Percentiles rank a stretch among this genome's conserved stretches.
phyloP scores from a whole-genome alignment of 2,113 vertebrate genomes.

The Salvelinus fontinalis region DNA sequence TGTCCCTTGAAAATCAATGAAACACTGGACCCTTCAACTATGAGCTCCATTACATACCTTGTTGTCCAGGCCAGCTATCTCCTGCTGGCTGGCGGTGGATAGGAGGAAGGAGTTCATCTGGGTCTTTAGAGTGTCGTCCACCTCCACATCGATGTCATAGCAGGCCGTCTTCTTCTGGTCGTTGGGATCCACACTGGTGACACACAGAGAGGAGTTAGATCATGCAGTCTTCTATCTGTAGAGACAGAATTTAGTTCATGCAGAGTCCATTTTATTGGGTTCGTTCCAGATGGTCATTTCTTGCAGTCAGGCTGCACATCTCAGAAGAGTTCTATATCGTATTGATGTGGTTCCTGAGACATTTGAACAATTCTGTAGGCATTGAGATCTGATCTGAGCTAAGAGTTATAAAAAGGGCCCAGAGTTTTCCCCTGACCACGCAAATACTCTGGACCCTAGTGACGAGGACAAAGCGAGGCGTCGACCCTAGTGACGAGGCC shows the following conservation, averaged over 20 bases:
- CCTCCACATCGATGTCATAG: constrained; percentile 99
- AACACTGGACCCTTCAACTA: neutral
- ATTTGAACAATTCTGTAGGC: neutral
- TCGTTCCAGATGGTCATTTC: too few relatives aligned
- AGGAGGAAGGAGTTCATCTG: constrained; percentile 99
- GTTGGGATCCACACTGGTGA: constrained; percentile 90
- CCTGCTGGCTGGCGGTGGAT: constrained; percentile 97
- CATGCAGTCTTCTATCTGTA: constrained; percentile 96
- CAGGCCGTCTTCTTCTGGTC: constrained; percentile 99
- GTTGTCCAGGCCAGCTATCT: constrained; percentile 96
- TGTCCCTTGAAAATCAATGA: too few relatives aligned
- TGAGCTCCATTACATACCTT: constrained; percentile 92
- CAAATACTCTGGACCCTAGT: too few relatives aligned
- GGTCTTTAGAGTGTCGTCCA: constrained; percentile 97
- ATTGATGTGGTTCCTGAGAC: too few relatives aligned
- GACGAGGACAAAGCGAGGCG: too few relatives aligned
- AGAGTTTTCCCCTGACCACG: too few relatives aligned
- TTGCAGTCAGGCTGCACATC: too few relatives aligned
- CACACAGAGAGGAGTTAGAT: constrained; percentile 81
- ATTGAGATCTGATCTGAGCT: too few relatives aligned
- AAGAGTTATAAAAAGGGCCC: too few relatives aligned
- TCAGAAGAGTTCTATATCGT: too few relatives aligned
- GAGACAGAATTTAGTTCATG: neutral
- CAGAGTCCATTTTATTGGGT: too few relatives aligned
- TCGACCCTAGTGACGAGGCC: too few relatives aligned